These are phyloP conservation scores for Setipinna tenuifilis DNA, from an alignment of 2,797 vertebrate genomes.

Conservation along the genomic window DNA sequence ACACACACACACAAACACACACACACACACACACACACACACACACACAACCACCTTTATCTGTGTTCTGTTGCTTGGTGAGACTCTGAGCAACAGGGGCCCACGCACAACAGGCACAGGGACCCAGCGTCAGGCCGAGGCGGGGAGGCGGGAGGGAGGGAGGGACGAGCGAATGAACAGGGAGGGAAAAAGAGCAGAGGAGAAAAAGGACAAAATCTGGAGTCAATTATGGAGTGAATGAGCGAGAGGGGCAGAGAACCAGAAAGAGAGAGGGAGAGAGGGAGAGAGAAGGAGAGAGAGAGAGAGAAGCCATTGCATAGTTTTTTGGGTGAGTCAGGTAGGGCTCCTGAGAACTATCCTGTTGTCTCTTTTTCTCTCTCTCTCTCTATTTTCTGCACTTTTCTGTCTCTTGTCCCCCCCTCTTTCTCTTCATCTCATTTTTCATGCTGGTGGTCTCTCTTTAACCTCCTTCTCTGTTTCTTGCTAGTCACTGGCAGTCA, in stretches of 20 bases:
- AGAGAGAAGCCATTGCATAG: slow-evolving; percentile 72
- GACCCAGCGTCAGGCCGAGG: slow-evolving; percentile 9
- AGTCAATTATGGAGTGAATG: slow-evolving; percentile 51
- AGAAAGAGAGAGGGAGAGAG: slow-evolving; percentile 5
- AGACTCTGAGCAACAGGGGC: not conserved
- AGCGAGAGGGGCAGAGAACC: slow-evolving; percentile 57
- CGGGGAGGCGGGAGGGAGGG: not conserved
- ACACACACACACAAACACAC: no score
- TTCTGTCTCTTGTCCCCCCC: slow-evolving; percentile 19
- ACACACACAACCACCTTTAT: no score
- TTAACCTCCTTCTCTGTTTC: not conserved
- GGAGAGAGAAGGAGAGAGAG: slow-evolving; percentile 53
- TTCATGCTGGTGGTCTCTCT: not conserved
- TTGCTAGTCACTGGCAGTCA: not conserved
- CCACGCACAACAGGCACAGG: slow-evolving; percentile 28
- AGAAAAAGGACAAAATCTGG: slow-evolving; percentile 49
- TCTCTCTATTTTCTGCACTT: not conserved
- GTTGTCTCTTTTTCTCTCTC: slow-evolving; percentile 4
- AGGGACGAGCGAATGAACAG: slow-evolving; percentile 43
- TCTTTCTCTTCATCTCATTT: not conserved
- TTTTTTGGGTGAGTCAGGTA: slow-evolving; percentile 76
- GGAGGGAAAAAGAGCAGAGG: not conserved
- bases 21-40: no score
- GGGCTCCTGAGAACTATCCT: slow-evolving; percentile 42
- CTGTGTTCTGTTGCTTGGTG: not conserved